Base-by-base conservation (phyloP, 2,888 invertebrate genomes). In the Baccha elongata region DNA sequence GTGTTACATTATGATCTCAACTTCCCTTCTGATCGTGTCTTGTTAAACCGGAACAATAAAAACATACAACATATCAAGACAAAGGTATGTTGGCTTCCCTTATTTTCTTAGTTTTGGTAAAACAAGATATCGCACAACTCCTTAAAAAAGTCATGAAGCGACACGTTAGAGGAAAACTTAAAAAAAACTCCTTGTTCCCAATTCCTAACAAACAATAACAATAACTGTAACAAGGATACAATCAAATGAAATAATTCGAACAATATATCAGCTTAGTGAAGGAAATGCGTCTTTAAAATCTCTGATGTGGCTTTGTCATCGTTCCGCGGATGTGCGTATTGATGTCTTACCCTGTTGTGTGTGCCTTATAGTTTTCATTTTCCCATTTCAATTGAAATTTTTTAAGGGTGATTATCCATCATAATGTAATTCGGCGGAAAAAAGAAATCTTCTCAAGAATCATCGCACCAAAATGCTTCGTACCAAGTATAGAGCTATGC, bases 331-430 rank as follows among this genome's bases (percentile, higher is more conserved):
- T 76, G 50, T 76, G 58, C 65, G 76, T 71, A 60, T 71, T 76
- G 71, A 68, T 75, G 64, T 50, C 46, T 76, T 65, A 81, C 76
- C 71, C 81, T 81, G 81, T 81, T 81, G 81, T 71, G 50, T 80
- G n/a, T 69, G 8, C n/a, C 35, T 46, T 37, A 37, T 35, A 35
- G 42, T 19, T 55, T 48, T 42, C 48, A 29, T 67, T 65, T 79
- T 60, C 55, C 79, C 68, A 44, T 29, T 68, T 68, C 32, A 21
- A 21, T 74, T 60, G 23, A 67, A 74, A 11, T 46, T 64, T 55
- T 26, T 64, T 53, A 76, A 53, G 76, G 76, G 58, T 62, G 71
- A 55, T 48, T 76, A 62, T 76, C 64, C 71, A n/a, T 7, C 46
- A n/a, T 4, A 17, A 21, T 11, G 32, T n/a, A 6, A 1, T 8